These are phyloP conservation scores for Phytoseiulus persimilis DNA, from an alignment of 2,888 invertebrate genomes.

Conservation along the genomic window DNA sequence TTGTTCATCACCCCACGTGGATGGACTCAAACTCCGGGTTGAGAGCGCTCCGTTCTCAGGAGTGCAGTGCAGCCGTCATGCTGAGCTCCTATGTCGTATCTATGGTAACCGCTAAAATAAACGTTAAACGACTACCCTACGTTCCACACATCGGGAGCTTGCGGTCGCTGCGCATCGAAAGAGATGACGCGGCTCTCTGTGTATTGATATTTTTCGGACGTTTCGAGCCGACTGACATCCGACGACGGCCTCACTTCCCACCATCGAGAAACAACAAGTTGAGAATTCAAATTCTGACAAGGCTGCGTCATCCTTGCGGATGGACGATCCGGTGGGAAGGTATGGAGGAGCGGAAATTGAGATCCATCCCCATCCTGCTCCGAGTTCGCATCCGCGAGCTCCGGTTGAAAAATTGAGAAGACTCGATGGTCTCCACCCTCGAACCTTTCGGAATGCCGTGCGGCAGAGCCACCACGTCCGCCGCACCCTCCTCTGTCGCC, in stretches of 20 bases:
- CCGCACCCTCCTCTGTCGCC: neutral
- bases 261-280: neutral
- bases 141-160: neutral
- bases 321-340: neutral
- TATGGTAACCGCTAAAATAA: neutral
- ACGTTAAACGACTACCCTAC: neutral
- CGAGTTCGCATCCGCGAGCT: no score
- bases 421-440: no score
- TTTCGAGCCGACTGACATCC: no score
- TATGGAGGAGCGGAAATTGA: neutral
- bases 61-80: neutral
- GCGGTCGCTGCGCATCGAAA: neutral
- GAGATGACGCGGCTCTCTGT: neutral
- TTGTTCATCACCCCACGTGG: neutral
- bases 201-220: no score
- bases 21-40: neutral
- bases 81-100: neutral
- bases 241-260: neutral
- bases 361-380: neutral
- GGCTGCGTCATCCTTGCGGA: no score
- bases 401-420: no score
- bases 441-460: neutral
- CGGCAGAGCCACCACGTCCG: neutral
- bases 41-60: neutral
- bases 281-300: neutral